Conservation (phyloP, 1,140 invertebrate genomes). For the Drosophila insularis region DNA sequence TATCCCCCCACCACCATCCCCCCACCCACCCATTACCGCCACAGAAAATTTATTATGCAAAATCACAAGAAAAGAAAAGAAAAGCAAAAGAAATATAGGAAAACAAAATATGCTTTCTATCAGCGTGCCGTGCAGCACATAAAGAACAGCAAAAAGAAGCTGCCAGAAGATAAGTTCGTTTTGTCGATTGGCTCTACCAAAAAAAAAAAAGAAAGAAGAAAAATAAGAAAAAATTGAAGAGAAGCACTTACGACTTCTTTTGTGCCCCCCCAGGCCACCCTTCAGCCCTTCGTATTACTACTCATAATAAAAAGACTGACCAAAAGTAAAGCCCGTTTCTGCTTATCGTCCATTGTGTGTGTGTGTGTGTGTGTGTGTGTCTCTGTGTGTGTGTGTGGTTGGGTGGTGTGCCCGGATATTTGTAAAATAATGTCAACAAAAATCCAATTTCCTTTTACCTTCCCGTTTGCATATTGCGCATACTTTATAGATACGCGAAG, state of each 20-base stretch:
- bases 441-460: slow-evolving; percentile 79
- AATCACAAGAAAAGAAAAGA: slow-evolving; percentile 58
- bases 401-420: slow-evolving; percentile 61
- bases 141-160: background rate
- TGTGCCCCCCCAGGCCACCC: background rate
- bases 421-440: slow-evolving; percentile 80
- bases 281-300: background rate
- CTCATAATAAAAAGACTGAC: slow-evolving; percentile 10
- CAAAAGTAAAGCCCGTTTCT: slow-evolving; percentile 3
- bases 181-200: slow-evolving; percentile 9
- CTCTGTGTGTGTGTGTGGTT: slow-evolving; percentile 28
- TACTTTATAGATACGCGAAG: slow-evolving; percentile 37
- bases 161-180: slow-evolving; percentile 12
- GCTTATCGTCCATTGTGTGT: slow-evolving; percentile 22
- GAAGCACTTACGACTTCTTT: background rate
- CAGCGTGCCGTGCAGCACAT: slow-evolving; percentile 7
- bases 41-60: slow-evolving; percentile 61
- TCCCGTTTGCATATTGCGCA: slow-evolving; percentile 68
- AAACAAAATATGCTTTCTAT: slow-evolving; percentile 5
- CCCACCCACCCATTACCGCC: background rate
- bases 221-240: background rate
- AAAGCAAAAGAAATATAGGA: background rate
- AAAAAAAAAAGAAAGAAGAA: background rate
- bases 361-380: slow-evolving; percentile 4
- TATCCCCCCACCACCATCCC: slow-evolving; percentile 4